These are phyloP conservation scores for Neotragus moschatus DNA, from an alignment of 2,113 vertebrate species.

Conservation along the genomic window DNA sequence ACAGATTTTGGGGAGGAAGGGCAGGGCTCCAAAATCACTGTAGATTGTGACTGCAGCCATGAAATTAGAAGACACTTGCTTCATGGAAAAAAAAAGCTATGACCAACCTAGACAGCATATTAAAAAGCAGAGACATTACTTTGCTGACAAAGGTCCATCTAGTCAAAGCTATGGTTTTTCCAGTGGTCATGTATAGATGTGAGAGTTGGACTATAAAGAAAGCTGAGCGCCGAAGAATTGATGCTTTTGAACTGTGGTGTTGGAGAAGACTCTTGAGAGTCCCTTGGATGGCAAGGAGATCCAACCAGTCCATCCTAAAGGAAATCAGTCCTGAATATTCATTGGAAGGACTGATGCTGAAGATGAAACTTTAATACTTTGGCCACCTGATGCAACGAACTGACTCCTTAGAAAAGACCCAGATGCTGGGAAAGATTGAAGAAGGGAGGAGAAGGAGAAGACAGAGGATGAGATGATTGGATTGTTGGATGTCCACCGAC, in stretches of 20 bases:
- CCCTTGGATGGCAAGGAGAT: not conserved
- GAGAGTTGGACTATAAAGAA: not conserved
- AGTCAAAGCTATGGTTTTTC: not conserved
- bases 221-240: not conserved
- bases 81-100: not conserved
- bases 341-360: not conserved
- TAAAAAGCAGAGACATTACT: not conserved
- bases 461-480: not conserved
- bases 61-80: not conserved
- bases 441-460: not conserved
- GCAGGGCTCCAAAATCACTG: not conserved
- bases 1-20: not conserved
- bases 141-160: not conserved
- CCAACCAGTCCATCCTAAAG: not conserved
- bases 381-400: not conserved
- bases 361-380: not conserved
- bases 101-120: not conserved
- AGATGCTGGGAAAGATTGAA: not conserved
- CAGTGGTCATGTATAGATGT: not conserved
- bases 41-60: not conserved
- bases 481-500: not conserved
- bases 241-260: not conserved
- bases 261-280: not conserved
- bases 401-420: not conserved
- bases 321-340: not conserved